Conservation (phyloP, 2,797 vertebrate species). For the Zenarchopterus dispar region DNA sequence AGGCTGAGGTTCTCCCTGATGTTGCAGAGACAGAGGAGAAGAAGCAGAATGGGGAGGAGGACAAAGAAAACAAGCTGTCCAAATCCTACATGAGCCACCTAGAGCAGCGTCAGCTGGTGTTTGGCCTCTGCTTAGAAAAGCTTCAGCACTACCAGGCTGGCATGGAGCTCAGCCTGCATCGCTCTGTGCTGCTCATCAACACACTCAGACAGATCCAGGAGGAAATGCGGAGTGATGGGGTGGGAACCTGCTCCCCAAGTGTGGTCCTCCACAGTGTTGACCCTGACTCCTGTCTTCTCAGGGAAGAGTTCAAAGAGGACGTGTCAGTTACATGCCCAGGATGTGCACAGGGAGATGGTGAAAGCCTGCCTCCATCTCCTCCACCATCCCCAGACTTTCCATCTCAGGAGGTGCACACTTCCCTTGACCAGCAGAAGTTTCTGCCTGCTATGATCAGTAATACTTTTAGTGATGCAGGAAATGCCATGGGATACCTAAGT, state of each 20-base stretch:
- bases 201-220: conserved; percentile 88
- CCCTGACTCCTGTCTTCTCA: conserved; percentile 78
- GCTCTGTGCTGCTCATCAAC: conserved; percentile 90
- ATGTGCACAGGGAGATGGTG: conserved; percentile 67
- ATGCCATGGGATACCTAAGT: conserved; percentile 86
- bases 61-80: conserved; percentile 61
- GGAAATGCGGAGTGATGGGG: conserved; percentile 83
- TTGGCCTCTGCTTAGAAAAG: conserved; percentile 89
- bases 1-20: conserved; percentile 26
- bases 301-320: conserved; percentile 81
- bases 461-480: conserved; percentile 85
- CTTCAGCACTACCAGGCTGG: conserved; percentile 84
- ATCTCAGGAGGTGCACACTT: conserved; percentile 61
- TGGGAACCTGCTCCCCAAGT: conserved; percentile 46
- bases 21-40: conserved; percentile 32
- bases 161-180: conserved; percentile 87
- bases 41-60: conserved; percentile 56
- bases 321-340: conserved; percentile 72
- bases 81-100: conserved; percentile 74
- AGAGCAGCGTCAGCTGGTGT: conserved; percentile 88
- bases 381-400: conserved; percentile 24
- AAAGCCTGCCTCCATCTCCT: conserved; percentile 16
- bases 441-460: conserved; percentile 66
- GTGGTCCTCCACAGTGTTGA: conserved; percentile 61
- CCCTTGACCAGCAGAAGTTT: conserved; percentile 66